Conservation (phyloP, 2,113 vertebrate species). For the Lethenteron reissneri region DNA sequence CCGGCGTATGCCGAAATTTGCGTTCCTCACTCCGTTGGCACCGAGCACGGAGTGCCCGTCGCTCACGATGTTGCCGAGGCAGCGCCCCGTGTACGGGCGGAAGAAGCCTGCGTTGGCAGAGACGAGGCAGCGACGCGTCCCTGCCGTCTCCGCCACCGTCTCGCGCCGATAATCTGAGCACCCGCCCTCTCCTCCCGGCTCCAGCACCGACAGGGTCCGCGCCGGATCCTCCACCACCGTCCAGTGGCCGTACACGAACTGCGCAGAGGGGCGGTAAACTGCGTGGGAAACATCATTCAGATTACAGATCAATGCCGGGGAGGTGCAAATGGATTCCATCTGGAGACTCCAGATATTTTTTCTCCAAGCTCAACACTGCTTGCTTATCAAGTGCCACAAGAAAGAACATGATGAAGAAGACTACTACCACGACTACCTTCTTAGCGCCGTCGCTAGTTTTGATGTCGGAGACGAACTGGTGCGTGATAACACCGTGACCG, state of each 20-base stretch:
- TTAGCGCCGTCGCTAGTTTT: accelerated
- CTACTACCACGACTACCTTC: slow-evolving; percentile 14
- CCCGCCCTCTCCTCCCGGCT: slow-evolving; percentile 40
- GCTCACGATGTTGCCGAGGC: slow-evolving; percentile 64
- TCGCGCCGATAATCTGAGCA: slow-evolving; percentile 22
- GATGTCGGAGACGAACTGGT: slow-evolving; percentile 34
- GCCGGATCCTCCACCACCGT: slow-evolving; percentile 42
- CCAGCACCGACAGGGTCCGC: slow-evolving; percentile 46
- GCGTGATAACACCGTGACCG: slow-evolving; percentile 20
- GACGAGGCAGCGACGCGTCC: slow-evolving; percentile 27
- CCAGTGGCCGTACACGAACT: slow-evolving; percentile 37
- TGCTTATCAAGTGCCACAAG: too few relatives aligned
- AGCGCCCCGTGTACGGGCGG: slow-evolving; percentile 16
- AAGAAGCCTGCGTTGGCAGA: slow-evolving; percentile 83
- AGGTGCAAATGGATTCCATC: too few relatives aligned
- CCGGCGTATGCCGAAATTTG: slow-evolving; percentile 69
- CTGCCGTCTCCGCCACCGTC: slow-evolving; percentile 34
- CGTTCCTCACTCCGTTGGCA: slow-evolving; percentile 53
- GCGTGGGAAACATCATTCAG: too few relatives aligned
- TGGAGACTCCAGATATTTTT: too few relatives aligned
- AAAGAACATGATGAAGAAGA: too few relatives aligned
- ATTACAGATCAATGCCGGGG: too few relatives aligned
- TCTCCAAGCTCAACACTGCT: too few relatives aligned
- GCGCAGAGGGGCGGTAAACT: neutral
- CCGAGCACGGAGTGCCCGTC: slow-evolving; percentile 29